phyloP scores from a whole-genome alignment of 1,140 invertebrate species.

The Papilio xuthus region DNA sequence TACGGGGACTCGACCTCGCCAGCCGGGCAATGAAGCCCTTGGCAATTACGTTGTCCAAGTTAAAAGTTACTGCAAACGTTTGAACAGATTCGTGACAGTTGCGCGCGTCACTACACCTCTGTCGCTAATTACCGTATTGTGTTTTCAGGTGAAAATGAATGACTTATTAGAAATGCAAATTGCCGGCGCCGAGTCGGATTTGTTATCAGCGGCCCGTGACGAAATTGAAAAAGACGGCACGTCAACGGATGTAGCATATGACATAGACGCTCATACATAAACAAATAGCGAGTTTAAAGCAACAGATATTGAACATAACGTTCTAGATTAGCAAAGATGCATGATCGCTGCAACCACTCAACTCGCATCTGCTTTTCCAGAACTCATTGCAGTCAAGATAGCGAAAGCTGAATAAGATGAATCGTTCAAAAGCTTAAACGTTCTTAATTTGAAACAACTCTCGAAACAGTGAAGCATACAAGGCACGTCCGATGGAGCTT shows the following conservation, averaged over 20 bases:
- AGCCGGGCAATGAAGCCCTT: slow-evolving; percentile 61
- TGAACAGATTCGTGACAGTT: slow-evolving; percentile 42
- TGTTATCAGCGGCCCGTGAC: slow-evolving; percentile 54
- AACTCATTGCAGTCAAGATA: slow-evolving; percentile 25
- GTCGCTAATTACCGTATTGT: slow-evolving; percentile 52
- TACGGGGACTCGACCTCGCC: slow-evolving; percentile 76
- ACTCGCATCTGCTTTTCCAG: slow-evolving; percentile 29
- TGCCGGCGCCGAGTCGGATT: slow-evolving; percentile 46
- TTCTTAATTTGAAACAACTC: neutral
- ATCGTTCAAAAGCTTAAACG: slow-evolving; percentile 17
- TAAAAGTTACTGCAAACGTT: slow-evolving; percentile 43
- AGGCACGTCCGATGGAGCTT: slow-evolving; percentile 40
- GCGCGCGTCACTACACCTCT: slow-evolving; percentile 36
- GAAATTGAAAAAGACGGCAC: slow-evolving; percentile 66
- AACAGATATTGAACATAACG: slow-evolving; percentile 45
- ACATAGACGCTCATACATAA: slow-evolving; percentile 61
- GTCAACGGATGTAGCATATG: slow-evolving; percentile 60
- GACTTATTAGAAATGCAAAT: slow-evolving; percentile 60
- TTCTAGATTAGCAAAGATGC: slow-evolving; percentile 41
- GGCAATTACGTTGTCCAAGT: slow-evolving; percentile 46
- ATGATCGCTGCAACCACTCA: slow-evolving; percentile 22
- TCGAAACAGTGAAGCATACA: slow-evolving; percentile 13
- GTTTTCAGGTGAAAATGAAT: slow-evolving; percentile 43
- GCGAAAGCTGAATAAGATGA: slow-evolving; percentile 25
- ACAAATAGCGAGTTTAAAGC: slow-evolving; percentile 49